phyloP scores from a whole-genome alignment of 2,797 vertebrate species.

The Notolepis coatsorum region DNA sequence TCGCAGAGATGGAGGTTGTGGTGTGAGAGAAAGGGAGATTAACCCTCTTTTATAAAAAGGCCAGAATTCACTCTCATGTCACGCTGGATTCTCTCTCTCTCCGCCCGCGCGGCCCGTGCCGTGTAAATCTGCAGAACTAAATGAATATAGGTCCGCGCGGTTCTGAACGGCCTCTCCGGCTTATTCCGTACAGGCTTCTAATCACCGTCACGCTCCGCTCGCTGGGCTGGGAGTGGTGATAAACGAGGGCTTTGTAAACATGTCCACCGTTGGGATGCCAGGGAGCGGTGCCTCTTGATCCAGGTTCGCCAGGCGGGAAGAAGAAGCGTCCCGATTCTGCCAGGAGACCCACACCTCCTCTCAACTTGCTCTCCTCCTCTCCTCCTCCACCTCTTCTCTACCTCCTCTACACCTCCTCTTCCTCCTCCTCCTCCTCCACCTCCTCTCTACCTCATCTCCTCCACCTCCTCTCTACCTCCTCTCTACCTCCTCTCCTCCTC shows the following conservation, averaged over 20 bases:
- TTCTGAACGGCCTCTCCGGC: slow-evolving; percentile 69
- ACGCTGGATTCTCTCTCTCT: slow-evolving; percentile 77
- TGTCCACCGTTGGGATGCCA: slow-evolving; percentile 65
- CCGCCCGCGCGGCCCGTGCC: too few relatives aligned
- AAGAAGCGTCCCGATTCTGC: slow-evolving; percentile 34
- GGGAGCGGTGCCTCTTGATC: slow-evolving; percentile 57
- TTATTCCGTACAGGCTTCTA: slow-evolving; percentile 74
- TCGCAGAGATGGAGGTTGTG: slow-evolving; percentile 77
- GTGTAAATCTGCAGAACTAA: slow-evolving; percentile 81
- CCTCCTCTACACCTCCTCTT: too few relatives aligned
- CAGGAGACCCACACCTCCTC: too few relatives aligned
- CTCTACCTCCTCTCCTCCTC: too few relatives aligned
- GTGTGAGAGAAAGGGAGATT: slow-evolving; percentile 77
- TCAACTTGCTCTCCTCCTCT: too few relatives aligned
- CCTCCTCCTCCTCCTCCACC: too few relatives aligned
- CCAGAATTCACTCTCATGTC: slow-evolving; percentile 73
- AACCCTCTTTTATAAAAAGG: slow-evolving; percentile 71
- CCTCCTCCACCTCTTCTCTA: too few relatives aligned
- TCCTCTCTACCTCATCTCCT: too few relatives aligned
- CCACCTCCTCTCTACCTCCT: too few relatives aligned
- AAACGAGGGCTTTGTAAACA: slow-evolving; percentile 82
- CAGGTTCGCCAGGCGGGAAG: slow-evolving; percentile 37
- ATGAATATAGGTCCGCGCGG: slow-evolving; percentile 77
- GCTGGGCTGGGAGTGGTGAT: slow-evolving; percentile 62
- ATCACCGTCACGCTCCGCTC: slow-evolving; percentile 72